Base-by-base conservation (phyloP, 2,113 vertebrate genomes). In the Oxyura jamaicensis region DNA sequence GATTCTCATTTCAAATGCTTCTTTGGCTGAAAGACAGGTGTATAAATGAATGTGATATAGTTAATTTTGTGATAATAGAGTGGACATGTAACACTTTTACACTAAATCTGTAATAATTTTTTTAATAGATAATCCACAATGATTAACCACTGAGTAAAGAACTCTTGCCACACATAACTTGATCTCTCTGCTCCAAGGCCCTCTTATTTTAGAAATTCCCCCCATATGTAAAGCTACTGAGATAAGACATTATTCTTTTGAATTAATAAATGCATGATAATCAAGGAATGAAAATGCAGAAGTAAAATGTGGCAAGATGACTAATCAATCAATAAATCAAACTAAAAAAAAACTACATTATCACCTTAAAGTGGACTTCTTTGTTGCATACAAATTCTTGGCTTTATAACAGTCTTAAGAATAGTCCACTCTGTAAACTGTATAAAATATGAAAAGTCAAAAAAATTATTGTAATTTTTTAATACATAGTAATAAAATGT, bases 1-100 rank as follows among this genome's bases (percentile, higher is more conserved):
- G 39, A 97, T 63, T n/a, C 97, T 97, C 89, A 96, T 98, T 96
- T 98, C 98, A 98, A 99, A 99, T 9, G 98, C 99, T 96, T 99
- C 98, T 97, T 98, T 99, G 88, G 99, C 99, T 99, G 97, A 96
- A 98, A 98, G 94, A 98, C 48, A 98, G 39, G 97, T 3, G 19
- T 25, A 72, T 60, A 95, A 77, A 63, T 92, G 6, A 87, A 71
- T 3, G 12, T 7, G 13, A 53, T 52, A 67, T 1, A 65, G 36
- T 88, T 74, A 90, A 89, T 79, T 88, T 84, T 15, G 8, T 20
- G 71, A 44, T 33, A 84, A 75, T 29, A 76, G 8, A 33, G 18
- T 41, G 6, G 74, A 81, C 29, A 60, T 2, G 3, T 59, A 72
- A 56, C 29, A 71, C 66, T 76, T 62, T 76, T 62, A 53, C 29